Percentiles rank a stretch among this genome's conserved stretches.
Conservation (phyloP, 1,140 invertebrate genomes). For the Cyclargus thomasi region DNA sequence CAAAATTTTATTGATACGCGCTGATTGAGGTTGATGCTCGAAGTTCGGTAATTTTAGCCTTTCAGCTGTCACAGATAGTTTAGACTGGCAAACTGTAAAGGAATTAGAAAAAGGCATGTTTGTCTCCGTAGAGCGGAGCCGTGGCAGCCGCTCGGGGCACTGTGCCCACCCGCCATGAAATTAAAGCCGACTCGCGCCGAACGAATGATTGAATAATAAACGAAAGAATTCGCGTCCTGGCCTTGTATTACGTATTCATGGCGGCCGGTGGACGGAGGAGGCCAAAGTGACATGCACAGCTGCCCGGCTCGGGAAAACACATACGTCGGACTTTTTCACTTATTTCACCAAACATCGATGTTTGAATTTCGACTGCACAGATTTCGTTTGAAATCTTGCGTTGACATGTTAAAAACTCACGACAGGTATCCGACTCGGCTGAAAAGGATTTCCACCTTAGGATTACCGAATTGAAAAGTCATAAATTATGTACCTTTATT, state of each 20-base stretch:
- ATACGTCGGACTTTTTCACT: conserved; percentile 8
- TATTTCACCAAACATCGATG: conserved; percentile 5
- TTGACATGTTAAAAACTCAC: not conserved
- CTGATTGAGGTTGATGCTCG: no score
- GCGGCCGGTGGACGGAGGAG: conserved; percentile 56
- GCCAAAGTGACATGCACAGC: conserved; percentile 40
- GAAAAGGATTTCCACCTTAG: no score
- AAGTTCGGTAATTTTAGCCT: no score
- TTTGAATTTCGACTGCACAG: conserved; percentile 7
- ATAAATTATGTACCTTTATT: no score
- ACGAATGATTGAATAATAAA: conserved; percentile 76
- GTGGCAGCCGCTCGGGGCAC: conserved; percentile 48
- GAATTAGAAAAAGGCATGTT: conserved; percentile 14
- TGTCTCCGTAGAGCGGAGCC: conserved; percentile 47
- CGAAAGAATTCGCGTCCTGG: conserved; percentile 73
- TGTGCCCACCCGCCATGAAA: conserved; percentile 73
- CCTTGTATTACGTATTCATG: conserved; percentile 74
- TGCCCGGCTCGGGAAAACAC: conserved; percentile 27
- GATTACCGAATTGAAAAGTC: no score
- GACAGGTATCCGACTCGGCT: not conserved
- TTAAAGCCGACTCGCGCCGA: conserved; percentile 71
- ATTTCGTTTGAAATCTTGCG: not conserved
- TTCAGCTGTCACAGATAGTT: no score
- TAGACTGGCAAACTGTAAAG: no score
- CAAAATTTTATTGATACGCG: no score